Conservation (phyloP, 2,888 invertebrate genomes). For the Galeopsomyia nigrocyanea region DNA sequence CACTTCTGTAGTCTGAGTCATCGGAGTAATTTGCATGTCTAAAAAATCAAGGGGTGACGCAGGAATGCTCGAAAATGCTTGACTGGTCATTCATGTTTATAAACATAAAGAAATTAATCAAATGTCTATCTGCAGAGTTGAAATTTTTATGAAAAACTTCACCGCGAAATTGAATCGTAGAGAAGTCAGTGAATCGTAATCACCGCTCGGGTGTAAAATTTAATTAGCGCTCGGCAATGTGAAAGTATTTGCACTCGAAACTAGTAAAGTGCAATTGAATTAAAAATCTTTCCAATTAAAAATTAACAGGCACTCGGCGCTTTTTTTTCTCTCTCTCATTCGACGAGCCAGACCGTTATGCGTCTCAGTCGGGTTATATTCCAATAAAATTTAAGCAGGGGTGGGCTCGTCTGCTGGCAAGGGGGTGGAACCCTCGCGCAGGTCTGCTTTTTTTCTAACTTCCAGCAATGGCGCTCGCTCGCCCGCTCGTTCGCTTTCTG, state of each 20-base stretch:
- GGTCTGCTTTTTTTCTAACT: slow-evolving; percentile 43
- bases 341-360: slow-evolving; percentile 32
- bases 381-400: slow-evolving; percentile 50
- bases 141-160: slow-evolving; percentile 39
- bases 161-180: slow-evolving; percentile 42
- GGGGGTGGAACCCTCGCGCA: slow-evolving; percentile 47
- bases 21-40: too few species aligned
- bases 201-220: slow-evolving; percentile 47
- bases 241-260: slow-evolving; percentile 47
- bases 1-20: too few species aligned
- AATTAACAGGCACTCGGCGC: slow-evolving; percentile 45
- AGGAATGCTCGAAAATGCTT: too few species aligned
- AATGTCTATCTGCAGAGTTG: background rate
- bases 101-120: too few species aligned
- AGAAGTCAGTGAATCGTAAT: slow-evolving; percentile 48
- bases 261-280: slow-evolving; percentile 50
- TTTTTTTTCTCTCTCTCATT: slow-evolving; percentile 14
- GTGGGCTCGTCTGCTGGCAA: slow-evolving; percentile 43
- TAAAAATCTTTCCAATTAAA: slow-evolving; percentile 51
- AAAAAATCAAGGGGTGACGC: too few species aligned
- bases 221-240: slow-evolving; percentile 43
- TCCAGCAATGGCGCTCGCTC: slow-evolving; percentile 46
- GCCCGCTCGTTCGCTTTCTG: background rate
- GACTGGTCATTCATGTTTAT: too few species aligned
- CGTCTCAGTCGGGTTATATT: slow-evolving; percentile 47